Evolutionary conservation across 2,797 vertebrate genomes (phyloP), one percentile per base, ranked within the genome.

Genomic region (Chaetodon trifasciatus): DNA sequence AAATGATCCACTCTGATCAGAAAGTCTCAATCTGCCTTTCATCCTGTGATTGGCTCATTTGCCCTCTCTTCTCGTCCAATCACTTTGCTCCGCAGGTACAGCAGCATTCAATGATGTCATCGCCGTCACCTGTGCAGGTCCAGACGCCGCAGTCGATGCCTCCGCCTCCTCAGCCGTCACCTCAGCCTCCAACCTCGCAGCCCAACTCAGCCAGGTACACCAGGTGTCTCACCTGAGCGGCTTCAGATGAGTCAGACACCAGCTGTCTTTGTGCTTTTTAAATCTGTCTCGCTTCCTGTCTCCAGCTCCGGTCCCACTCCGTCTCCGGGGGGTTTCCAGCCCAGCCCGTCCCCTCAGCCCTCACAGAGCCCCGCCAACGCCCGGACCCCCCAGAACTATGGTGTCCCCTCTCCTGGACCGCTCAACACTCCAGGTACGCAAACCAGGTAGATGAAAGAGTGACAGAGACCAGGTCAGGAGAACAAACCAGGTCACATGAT

Each of bases 341-440:
- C 98, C 71, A 99, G 98, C 86, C 98, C 98, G 0, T 99, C 98
- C 57, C 97, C 98, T 3, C 98, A 99, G 58, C 97, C 98, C 1
- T 97, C 98, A 0, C 97, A 98, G 88, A 99, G 98, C 82, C 98
- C 98, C 0, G 97, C 96, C 73, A 96, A 94, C 2, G 96, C 96
- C 44, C 94, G 98, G 16, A 99, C 98, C 2, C 98, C 98, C 2
- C 97, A 98, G 94, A 98, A 97, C 92, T 99, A 98, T 3, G 96
- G 97, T 0, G 96, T 98, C 7, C 96, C 98, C 2, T 96, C 96
- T 1, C 96, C 96, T 0, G 98, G 98, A 57, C 96, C 97, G 0
- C 96, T 99, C 56, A 99, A 98, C 86, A 99, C 98, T 23, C 98
- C 98, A 92, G 98, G 98, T 99, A 91, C 40, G 4, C 28, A 23